phyloP scores from a whole-genome alignment of 2,113 vertebrate species.

The Rhineura floridana region DNA sequence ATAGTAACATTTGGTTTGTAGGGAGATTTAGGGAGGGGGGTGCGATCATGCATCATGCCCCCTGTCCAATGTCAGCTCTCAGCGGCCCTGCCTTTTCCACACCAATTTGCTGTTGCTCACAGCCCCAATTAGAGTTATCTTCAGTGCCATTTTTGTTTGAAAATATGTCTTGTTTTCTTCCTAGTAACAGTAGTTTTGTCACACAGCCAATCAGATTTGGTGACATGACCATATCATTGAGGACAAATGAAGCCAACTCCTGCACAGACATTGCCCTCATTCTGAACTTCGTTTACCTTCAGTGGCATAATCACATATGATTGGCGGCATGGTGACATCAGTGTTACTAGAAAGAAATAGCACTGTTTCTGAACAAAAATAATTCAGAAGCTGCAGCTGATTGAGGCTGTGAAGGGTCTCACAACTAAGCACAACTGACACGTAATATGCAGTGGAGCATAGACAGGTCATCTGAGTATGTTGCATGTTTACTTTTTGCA shows the following conservation, averaged over 20 bases:
- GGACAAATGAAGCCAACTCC: not conserved
- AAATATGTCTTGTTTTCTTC: not conserved
- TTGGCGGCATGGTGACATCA: not conserved
- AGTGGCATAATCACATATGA: not conserved
- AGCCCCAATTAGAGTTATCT: not conserved
- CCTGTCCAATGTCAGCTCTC: too few relatives aligned
- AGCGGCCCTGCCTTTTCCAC: not conserved
- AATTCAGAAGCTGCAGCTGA: too few relatives aligned
- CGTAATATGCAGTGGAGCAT: not conserved
- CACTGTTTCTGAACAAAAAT: not conserved
- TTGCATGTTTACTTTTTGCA: not conserved
- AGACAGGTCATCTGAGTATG: too few relatives aligned
- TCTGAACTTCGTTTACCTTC: not conserved
- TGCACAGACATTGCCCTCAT: not conserved
- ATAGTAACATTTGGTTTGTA: too few relatives aligned
- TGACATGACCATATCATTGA: not conserved
- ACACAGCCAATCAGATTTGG: not conserved
- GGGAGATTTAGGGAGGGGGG: too few relatives aligned
- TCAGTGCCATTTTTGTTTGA: not conserved
- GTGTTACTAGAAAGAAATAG: not conserved
- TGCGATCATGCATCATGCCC: too few relatives aligned
- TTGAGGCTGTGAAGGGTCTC: not conserved
- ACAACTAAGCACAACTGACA: not conserved
- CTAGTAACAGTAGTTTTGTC: not conserved
- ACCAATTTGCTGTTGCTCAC: not conserved